Percentiles rank a stretch among this genome's conserved stretches.
phyloP scores from a whole-genome alignment of 2,888 invertebrate genomes.

The Agriopis leucophaearia region DNA sequence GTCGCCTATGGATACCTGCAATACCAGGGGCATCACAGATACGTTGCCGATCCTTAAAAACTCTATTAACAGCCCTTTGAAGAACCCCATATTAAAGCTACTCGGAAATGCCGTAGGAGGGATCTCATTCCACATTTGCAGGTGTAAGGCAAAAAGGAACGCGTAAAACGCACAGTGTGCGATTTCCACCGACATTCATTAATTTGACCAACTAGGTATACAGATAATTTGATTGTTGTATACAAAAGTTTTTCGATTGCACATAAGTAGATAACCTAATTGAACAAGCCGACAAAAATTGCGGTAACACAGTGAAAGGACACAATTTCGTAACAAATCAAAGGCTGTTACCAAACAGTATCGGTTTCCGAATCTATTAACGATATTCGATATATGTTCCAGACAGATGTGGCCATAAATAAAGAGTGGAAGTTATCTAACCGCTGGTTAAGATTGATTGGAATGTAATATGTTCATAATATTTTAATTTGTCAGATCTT shows the following conservation, averaged over 20 bases:
- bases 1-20: too few species aligned
- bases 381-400: constrained; percentile 35
- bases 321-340: constrained; percentile 44
- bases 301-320: constrained; percentile 54
- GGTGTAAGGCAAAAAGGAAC: too few species aligned
- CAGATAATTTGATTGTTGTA: too few species aligned
- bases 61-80: too few species aligned
- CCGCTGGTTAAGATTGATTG: constrained; percentile 21
- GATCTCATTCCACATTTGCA: too few species aligned
- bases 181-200: too few species aligned
- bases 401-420: constrained; percentile 23
- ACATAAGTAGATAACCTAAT: constrained; percentile 25
- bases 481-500: background rate
- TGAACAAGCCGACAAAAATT: constrained; percentile 35
- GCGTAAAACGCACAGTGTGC: too few species aligned
- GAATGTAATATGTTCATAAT: background rate
- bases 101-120: too few species aligned
- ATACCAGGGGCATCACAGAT: too few species aligned
- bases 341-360: constrained; percentile 37
- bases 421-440: constrained; percentile 29
- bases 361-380: constrained; percentile 42
- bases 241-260: constrained; percentile 2
- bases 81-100: too few species aligned
- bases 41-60: too few species aligned
- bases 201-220: too few species aligned